phyloP scores from a whole-genome alignment of 1,140 invertebrate species.

The Zophobas morio region DNA sequence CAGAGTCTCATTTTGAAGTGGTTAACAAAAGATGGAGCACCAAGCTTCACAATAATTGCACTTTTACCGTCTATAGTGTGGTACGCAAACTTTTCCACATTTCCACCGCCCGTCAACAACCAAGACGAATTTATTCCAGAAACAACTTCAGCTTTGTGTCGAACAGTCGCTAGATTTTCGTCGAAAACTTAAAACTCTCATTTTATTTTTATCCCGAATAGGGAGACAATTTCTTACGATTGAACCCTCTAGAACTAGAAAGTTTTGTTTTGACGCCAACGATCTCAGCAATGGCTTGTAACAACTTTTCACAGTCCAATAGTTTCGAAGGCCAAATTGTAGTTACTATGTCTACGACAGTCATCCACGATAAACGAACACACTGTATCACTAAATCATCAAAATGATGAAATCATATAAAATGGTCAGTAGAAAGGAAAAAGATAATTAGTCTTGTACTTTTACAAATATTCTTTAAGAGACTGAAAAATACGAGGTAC shows the following conservation, averaged over 20 bases:
- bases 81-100: background rate
- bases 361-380: slow-evolving; percentile 1
- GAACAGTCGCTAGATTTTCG: background rate
- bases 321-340: background rate
- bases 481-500: too few species aligned
- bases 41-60: background rate
- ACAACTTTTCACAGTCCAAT: background rate
- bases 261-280: slow-evolving; percentile 2
- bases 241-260: background rate
- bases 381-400: slow-evolving; percentile 5
- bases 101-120: background rate
- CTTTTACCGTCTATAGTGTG: background rate
- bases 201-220: background rate
- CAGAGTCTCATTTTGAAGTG: background rate
- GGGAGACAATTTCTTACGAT: background rate
- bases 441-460: too few species aligned
- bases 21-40: background rate
- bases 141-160: background rate
- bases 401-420: background rate
- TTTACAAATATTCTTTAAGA: too few species aligned
- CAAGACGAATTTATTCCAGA: background rate
- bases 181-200: background rate
- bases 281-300: slow-evolving; percentile 1
- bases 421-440: too few species aligned
- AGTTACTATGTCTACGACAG: background rate